A percentile compares a stretch with the other conserved stretches of the same genome.
Conservation (phyloP, 2,888 invertebrate genomes). For the Lasioglossum vierecki region DNA sequence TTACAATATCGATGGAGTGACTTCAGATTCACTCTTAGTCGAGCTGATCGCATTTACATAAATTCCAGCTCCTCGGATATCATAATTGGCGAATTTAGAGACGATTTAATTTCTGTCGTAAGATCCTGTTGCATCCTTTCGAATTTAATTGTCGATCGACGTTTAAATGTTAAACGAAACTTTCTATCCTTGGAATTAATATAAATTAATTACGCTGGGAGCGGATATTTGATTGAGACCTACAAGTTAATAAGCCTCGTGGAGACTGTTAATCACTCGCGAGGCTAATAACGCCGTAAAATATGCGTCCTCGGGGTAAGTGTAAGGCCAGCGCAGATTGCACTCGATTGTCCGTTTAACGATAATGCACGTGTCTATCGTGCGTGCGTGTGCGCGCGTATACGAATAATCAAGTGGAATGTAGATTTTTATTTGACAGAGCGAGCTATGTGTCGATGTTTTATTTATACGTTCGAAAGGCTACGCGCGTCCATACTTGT, state of each 20-base stretch:
- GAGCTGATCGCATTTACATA: background rate
- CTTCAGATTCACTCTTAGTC: conserved; percentile 8
- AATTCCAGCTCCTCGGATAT: background rate
- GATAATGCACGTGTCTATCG: conserved; percentile 3
- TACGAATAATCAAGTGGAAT: conserved; percentile 48
- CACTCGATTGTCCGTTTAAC: conserved; percentile 29
- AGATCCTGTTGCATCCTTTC: background rate
- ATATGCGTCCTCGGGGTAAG: conserved; percentile 47
- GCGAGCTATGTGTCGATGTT: conserved; percentile 44
- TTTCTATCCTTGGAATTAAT: background rate
- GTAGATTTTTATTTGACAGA: conserved; percentile 49
- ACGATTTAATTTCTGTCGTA: background rate
- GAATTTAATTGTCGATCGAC: background rate
- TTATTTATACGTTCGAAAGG: conserved; percentile 63
- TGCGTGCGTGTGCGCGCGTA: background rate
- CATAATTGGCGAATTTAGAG: background rate
- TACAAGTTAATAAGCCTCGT: background rate
- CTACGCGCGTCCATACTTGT: conserved; percentile 34
- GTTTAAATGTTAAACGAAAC: background rate
- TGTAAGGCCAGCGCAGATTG: conserved; percentile 51
- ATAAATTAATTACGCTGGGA: background rate
- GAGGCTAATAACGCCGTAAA: conserved; percentile 31
- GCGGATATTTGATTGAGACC: background rate
- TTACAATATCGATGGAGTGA: background rate
- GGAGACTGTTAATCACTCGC: background rate